These are phyloP conservation scores for Drosophila yakuba DNA, from an alignment of 1,140 invertebrate species.

Conservation along the genomic window DNA sequence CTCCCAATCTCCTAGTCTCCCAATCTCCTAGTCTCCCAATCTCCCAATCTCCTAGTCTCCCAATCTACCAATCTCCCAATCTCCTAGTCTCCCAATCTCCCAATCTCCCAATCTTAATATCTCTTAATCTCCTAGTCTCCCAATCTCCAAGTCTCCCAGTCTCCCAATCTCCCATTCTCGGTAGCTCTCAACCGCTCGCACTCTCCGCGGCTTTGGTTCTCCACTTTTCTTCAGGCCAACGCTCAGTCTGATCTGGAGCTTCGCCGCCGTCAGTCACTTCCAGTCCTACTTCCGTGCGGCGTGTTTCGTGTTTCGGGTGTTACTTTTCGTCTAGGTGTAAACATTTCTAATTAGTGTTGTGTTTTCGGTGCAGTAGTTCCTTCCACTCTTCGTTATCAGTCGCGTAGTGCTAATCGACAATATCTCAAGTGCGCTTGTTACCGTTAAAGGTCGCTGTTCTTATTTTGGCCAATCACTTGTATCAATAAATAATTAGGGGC, in stretches of 20 bases:
- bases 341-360: slow-evolving; percentile 35
- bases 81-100: neutral
- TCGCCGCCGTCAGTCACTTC: slow-evolving; percentile 31
- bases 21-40: neutral
- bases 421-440: slow-evolving; percentile 35
- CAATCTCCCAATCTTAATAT: neutral
- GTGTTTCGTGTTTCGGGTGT: slow-evolving; percentile 4
- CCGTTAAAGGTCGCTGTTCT: slow-evolving; percentile 25
- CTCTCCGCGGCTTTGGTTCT: neutral
- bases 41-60: too few relatives aligned
- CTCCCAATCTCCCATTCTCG: neutral
- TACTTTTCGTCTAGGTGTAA: slow-evolving; percentile 14
- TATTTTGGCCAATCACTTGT: slow-evolving; percentile 42
- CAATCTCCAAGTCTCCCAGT: neutral
- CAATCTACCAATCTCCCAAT: neutral
- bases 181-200: neutral
- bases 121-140: neutral
- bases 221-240: neutral
- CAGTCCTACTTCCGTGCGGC: slow-evolving; percentile 8
- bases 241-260: slow-evolving; percentile 52
- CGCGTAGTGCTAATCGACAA: slow-evolving; percentile 43
- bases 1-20: neutral
- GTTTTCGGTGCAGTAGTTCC: slow-evolving; percentile 11
- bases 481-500: slow-evolving; percentile 64
- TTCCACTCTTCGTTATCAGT: slow-evolving; percentile 34